Conservation (phyloP, 2,888 invertebrate species). For the Cheilosia urbana region DNA sequence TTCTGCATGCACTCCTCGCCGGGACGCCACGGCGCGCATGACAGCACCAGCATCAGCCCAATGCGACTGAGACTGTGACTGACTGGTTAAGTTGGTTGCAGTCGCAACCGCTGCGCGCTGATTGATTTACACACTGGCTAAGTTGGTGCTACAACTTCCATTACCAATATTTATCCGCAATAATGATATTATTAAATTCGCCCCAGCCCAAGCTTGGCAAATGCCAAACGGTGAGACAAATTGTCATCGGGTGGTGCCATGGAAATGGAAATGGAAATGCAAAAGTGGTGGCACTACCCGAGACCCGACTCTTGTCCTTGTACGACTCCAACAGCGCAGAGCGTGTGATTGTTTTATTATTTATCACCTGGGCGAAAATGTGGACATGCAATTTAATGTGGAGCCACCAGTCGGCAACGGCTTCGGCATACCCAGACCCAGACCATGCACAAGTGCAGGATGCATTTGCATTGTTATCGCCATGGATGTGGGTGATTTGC, state of each 20-base stretch:
- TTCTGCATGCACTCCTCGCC: conserved; percentile 30
- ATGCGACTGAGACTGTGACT: conserved; percentile 16
- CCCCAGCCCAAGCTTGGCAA: neutral
- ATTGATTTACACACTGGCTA: conserved; percentile 69
- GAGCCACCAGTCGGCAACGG: conserved; percentile 9
- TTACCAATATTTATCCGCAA: conserved; percentile 66
- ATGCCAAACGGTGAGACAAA: conserved; percentile 62
- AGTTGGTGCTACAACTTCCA: conserved; percentile 68
- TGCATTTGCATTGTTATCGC: conserved; percentile 73
- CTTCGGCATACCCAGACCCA: neutral
- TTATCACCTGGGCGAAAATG: conserved; percentile 55
- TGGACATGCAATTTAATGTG: conserved; percentile 29
- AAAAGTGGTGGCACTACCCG: conserved; percentile 17
- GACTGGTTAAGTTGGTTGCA: conserved; percentile 50
- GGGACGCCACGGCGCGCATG: conserved; percentile 14
- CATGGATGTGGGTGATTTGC: conserved; percentile 49
- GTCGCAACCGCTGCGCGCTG: conserved; percentile 40
- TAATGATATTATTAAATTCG: conserved; percentile 61
- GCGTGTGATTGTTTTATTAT: conserved; percentile 63
- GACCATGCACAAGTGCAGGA: conserved; percentile 56
- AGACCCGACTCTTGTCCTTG: conserved; percentile 56
- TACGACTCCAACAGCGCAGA: conserved; percentile 7
- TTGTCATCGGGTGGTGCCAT: conserved; percentile 67
- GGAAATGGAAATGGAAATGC: neutral
- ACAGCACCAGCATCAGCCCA: conserved; percentile 43